Conservation (phyloP, 1,140 invertebrate species). For the Brachionus angularis region DNA sequence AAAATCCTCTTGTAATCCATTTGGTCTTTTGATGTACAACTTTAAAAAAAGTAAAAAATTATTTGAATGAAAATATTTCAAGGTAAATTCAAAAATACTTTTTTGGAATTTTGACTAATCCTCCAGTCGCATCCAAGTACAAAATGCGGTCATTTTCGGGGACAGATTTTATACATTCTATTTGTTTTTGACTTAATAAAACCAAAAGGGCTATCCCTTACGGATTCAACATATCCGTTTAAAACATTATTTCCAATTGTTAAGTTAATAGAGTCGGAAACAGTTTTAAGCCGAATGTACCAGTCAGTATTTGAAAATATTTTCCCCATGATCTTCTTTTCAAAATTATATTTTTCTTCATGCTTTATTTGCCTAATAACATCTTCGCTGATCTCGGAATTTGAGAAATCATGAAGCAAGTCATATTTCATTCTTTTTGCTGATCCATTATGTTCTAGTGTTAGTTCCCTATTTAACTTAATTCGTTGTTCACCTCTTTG, state of each 20-base stretch:
- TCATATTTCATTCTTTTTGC: slow-evolving; percentile 31
- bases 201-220: neutral
- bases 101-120: slow-evolving; percentile 19
- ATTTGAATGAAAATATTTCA: neutral
- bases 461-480: slow-evolving; percentile 9
- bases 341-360: slow-evolving; percentile 28
- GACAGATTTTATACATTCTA: slow-evolving; percentile 11
- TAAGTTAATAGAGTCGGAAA: slow-evolving; percentile 6
- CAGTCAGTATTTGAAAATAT: slow-evolving; percentile 10
- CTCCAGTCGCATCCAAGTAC: slow-evolving; percentile 15
- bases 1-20: neutral
- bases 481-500: slow-evolving; percentile 8
- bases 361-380: neutral
- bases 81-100: neutral
- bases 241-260: slow-evolving; percentile 1
- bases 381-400: slow-evolving; percentile 12
- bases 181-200: neutral
- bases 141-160: slow-evolving; percentile 2
- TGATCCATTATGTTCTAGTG: slow-evolving; percentile 16
- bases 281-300: slow-evolving; percentile 7
- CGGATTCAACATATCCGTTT: slow-evolving; percentile 2
- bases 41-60: slow-evolving; percentile 28
- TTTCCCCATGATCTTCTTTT: neutral
- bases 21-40: neutral
- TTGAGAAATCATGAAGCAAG: slow-evolving; percentile 13